These are phyloP conservation scores for Cyanoderma ruficeps DNA, from an alignment of 2,113 vertebrate genomes.

Conservation along the genomic window DNA sequence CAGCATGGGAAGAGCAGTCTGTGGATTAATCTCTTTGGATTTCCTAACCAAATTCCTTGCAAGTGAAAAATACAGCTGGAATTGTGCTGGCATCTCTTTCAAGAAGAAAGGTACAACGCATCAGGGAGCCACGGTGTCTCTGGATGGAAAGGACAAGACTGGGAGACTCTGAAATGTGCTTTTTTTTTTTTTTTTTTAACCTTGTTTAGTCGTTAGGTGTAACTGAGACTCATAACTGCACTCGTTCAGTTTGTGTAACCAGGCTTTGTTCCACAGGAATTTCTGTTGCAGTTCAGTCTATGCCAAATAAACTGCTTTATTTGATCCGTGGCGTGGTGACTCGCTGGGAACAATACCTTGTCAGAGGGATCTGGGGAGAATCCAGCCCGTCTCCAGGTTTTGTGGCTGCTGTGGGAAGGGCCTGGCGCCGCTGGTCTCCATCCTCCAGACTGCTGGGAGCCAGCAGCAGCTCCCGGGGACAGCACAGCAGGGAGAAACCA, in stretches of 20 bases:
- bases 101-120: not conserved
- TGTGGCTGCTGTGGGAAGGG: not conserved
- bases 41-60: not conserved
- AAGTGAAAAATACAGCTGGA: not conserved
- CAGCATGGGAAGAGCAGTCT: not conserved
- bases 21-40: not conserved
- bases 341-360: not conserved
- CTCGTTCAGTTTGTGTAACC: conserved; percentile 18
- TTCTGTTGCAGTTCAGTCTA: not conserved
- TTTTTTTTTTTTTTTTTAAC: not conserved
- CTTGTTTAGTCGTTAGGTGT: not conserved
- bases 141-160: not conserved
- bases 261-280: not conserved
- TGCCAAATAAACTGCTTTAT: conserved; percentile 61
- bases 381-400: not conserved
- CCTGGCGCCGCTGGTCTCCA: accelerated
- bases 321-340: not conserved
- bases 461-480: accelerated
- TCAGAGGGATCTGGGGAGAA: accelerated
- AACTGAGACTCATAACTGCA: conserved; percentile 47
- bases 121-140: not conserved
- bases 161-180: not conserved
- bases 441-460: not conserved
- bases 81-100: not conserved
- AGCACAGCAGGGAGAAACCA: not conserved